A percentile compares a stretch with the other conserved stretches of the same genome.
These are phyloP conservation scores for Lytechinus variegatus DNA, from an alignment of 35 echinoderm and acorn worm species.

Conservation along the genomic window DNA sequence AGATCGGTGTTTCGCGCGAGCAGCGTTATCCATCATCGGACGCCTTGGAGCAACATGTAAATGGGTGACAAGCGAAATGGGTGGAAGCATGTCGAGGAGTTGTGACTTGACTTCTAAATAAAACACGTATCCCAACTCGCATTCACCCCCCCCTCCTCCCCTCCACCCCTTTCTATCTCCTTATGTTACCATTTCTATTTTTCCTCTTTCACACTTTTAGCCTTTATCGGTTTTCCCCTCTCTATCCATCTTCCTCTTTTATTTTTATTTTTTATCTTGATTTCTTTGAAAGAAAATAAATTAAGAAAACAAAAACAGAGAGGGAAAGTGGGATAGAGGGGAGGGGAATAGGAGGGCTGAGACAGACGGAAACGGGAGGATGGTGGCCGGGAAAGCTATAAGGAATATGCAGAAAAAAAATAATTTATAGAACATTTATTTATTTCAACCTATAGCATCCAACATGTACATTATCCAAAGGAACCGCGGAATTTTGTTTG, in stretches of 20 bases:
- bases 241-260: neutral
- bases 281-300: no score
- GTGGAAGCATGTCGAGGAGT: neutral
- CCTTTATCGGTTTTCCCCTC: neutral
- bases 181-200: no score
- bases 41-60: neutral
- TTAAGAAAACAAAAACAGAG: neutral
- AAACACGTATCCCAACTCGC: neutral
- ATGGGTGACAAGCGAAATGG: conserved; percentile 1
- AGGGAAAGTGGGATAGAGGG: neutral
- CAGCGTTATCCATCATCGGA: conserved; percentile 17
- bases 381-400: neutral
- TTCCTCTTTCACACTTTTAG: no score
- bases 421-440: no score
- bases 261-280: neutral
- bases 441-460: no score
- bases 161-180: no score
- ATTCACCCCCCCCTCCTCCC: no score
- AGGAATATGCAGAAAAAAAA: no score
- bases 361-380: neutral
- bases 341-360: neutral
- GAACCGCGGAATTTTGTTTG: no score
- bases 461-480: no score
- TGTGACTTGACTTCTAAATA: neutral
- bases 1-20: neutral